Evolutionary conservation across 2,797 vertebrate species (phyloP).

Genomic region (Peromyscus nudipes): DNA sequence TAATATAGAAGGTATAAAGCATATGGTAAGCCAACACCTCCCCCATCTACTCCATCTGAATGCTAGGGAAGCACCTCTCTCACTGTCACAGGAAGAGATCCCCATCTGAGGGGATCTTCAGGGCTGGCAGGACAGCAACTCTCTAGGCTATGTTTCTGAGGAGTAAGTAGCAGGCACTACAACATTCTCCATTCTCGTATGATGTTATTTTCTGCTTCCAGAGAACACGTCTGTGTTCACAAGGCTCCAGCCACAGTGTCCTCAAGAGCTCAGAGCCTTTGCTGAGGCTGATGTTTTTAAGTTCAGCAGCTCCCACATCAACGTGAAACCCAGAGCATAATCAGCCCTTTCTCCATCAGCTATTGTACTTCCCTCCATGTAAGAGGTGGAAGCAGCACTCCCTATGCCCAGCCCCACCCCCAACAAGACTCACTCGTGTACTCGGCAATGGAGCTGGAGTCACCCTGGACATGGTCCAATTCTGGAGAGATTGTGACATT

Average conservation of each 20-base stretch:
- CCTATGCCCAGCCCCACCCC: not conserved
- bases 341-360: too few species aligned
- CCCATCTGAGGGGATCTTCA: not conserved
- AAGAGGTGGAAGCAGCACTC: not conserved
- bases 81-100: not conserved
- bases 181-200: not conserved
- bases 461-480: not conserved
- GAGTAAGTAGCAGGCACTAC: not conserved
- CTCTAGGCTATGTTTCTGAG: not conserved
- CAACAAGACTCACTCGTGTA: conserved; percentile 62
- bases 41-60: not conserved
- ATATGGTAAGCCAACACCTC: not conserved
- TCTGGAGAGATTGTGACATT: not conserved
- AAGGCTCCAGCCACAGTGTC: not conserved
- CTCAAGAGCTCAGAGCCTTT: not conserved
- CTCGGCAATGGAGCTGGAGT: not conserved
- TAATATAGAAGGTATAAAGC: not conserved
- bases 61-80: not conserved
- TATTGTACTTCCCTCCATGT: not conserved
- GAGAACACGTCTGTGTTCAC: not conserved
- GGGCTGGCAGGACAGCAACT: not conserved
- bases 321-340: not conserved
- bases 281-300: not conserved
- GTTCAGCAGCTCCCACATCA: not conserved
- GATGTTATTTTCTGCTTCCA: not conserved